phyloP scores from a whole-genome alignment of 2,888 invertebrate genomes.

The Meiosimyza decipiens region DNA sequence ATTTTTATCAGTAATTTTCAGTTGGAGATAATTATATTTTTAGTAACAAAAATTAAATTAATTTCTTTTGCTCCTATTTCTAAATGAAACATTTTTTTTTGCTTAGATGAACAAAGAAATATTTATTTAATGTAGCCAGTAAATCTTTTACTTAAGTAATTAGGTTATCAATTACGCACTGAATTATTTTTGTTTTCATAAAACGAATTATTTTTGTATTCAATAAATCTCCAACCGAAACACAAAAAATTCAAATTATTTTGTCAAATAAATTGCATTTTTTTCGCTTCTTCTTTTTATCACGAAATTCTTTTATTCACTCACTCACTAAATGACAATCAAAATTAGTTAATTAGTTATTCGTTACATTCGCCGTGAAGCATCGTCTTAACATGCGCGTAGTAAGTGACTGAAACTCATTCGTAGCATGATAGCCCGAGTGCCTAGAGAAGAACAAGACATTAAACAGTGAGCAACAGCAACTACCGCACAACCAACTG shows the following conservation, averaged over 20 bases:
- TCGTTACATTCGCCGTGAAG: constrained; percentile 44
- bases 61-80: too few relatives aligned
- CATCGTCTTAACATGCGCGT: constrained; percentile 56
- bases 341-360: constrained; percentile 38
- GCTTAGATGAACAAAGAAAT: too few relatives aligned
- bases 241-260: background rate
- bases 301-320: constrained; percentile 2
- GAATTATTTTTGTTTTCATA: too few relatives aligned
- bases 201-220: too few relatives aligned
- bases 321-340: constrained; percentile 9
- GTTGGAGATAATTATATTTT: too few relatives aligned
- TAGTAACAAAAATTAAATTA: too few relatives aligned
- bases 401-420: constrained; percentile 54
- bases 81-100: too few relatives aligned
- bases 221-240: background rate
- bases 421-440: constrained; percentile 21
- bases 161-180: too few relatives aligned
- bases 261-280: background rate
- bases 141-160: too few relatives aligned
- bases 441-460: constrained; percentile 29
- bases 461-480: constrained; percentile 28
- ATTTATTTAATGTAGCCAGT: too few relatives aligned
- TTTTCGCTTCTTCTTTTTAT: background rate
- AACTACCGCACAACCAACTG: constrained; percentile 11
- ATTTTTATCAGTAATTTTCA: too few relatives aligned